phyloP scores from a whole-genome alignment of 2,797 vertebrate genomes.

The Lophius americanus region DNA sequence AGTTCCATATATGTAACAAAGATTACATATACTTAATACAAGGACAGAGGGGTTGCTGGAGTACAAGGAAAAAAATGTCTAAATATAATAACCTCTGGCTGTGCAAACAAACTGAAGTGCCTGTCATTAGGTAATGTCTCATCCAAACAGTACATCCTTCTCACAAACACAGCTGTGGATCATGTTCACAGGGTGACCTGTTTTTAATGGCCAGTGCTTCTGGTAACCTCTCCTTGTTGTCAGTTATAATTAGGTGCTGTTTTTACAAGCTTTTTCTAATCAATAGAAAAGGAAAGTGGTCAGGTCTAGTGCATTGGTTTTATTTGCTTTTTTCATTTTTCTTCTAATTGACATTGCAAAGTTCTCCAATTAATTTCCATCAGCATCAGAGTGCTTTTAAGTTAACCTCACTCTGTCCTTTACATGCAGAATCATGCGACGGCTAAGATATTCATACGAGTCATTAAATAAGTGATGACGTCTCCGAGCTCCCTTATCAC shows the following conservation, averaged over 20 bases:
- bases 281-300: conserved; percentile 41
- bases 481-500: conserved; percentile 6
- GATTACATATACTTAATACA: neutral
- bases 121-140: conserved; percentile 27
- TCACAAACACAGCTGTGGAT: conserved; percentile 4
- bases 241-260: conserved; percentile 44
- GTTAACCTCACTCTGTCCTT: conserved; percentile 30
- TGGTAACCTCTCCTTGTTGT: conserved; percentile 14
- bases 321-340: conserved; percentile 8
- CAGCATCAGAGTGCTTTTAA: conserved; percentile 22
- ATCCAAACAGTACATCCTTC: conserved; percentile 12
- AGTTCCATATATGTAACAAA: too few species aligned
- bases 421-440: conserved; percentile 4
- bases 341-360: conserved; percentile 30
- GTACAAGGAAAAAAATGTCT: neutral
- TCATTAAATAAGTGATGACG: conserved; percentile 14
- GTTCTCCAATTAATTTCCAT: conserved; percentile 41
- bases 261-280: conserved; percentile 34
- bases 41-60: neutral
- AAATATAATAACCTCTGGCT: conserved; percentile 29
- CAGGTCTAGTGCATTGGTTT: conserved; percentile 19
- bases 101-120: conserved; percentile 11
- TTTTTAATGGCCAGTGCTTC: conserved; percentile 18
- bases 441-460: neutral
- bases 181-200: conserved; percentile 16